Evolutionary conservation across 1,140 invertebrate species (phyloP), one percentile per base, ranked within the genome.

Genomic region (Trachymyrmex cornetzi): DNA sequence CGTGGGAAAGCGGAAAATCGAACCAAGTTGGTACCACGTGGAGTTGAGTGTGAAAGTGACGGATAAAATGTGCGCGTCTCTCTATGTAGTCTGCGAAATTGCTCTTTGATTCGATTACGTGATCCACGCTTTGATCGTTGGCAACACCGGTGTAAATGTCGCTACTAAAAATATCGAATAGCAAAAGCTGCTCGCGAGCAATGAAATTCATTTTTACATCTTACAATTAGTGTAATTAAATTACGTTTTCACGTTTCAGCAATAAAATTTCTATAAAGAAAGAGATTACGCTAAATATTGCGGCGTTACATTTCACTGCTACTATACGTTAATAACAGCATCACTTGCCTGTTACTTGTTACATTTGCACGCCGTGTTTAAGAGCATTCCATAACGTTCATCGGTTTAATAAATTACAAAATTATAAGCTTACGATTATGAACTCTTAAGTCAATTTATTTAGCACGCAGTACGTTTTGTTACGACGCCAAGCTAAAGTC

Each of bases 1-100:
- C 67, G 80, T 82, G 67, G 67, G 27, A 82, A 74, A 74, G 80
- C 80, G 69, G 27, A 50, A 48, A 84, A 74, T 82, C 71, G 59
- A 72, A 19, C 38, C 48, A n/a, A 44, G 50, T 55, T 38, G 14
- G 27, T 50, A 38, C 24, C 50, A 44, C 50, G 16, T 27, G 48
- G 55, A 82, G 38, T 30, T 19, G 67, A 84, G 38, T 2, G 55
- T 16, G 63, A 59, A 38, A 63, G 55, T 27, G 24, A 19, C 27
- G 30, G 34, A 72, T 55, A 19, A 82, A 59, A 72, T 38, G 12
- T 22, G 19, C 55, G 24, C 34, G 24, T 44, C n/a, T n/a, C n/a
- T n/a, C 34, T 67, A 27, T 72, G 27, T 72, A 38, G 9, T 30
- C 57, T 30, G 24, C 44, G 44, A 72, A 64, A 63, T 71, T 81